Conservation (phyloP, 2,113 vertebrate genomes). For the Nettapus auritus region DNA sequence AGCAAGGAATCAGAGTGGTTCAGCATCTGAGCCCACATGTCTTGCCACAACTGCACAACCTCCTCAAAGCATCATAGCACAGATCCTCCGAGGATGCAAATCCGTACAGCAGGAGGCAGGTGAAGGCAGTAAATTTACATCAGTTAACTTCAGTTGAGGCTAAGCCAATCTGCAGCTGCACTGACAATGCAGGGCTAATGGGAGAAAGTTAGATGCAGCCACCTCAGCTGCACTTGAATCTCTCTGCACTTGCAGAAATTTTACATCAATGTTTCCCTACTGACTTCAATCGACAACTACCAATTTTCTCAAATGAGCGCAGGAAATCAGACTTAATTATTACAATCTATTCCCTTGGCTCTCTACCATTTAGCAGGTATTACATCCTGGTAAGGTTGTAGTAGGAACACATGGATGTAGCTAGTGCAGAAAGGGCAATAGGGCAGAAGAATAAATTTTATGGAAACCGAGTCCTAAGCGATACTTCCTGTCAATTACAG, state of each 20-base stretch:
- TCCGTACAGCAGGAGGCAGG: not conserved
- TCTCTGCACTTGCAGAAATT: not conserved
- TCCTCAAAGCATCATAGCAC: not conserved
- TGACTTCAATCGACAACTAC: not conserved
- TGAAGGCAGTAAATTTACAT: not conserved
- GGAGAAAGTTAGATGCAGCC: not conserved
- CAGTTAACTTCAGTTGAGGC: not conserved
- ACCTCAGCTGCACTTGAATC: not conserved
- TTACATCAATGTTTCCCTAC: not conserved
- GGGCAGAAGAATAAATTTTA: not conserved
- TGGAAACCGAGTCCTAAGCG: not conserved
- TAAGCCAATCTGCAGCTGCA: not conserved
- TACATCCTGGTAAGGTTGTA: not conserved
- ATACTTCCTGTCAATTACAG: not conserved
- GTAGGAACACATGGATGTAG: not conserved
- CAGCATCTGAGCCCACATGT: not conserved
- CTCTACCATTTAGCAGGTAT: not conserved
- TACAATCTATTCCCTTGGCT: not conserved
- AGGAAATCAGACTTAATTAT: not conserved
- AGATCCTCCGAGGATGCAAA: not conserved
- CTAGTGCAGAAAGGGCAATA: not conserved
- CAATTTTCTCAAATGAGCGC: not conserved
- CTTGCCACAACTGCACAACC: not conserved
- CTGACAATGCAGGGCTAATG: not conserved
- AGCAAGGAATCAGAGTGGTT: not conserved